These are phyloP conservation scores for Luffia ferchaultella DNA, from an alignment of 2,888 invertebrate genomes.

Conservation along the genomic window DNA sequence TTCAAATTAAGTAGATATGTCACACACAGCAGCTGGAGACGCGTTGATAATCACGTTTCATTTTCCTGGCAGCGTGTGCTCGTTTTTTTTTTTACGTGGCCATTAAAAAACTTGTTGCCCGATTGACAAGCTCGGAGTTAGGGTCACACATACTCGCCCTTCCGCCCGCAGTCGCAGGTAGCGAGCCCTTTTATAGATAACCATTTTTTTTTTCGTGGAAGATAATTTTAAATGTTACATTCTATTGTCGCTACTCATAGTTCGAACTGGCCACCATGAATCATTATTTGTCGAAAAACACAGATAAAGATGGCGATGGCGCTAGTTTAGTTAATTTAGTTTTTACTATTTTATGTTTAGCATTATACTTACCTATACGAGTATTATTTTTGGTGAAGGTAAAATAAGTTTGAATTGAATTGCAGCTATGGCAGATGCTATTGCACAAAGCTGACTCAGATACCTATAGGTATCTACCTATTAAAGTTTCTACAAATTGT, in stretches of 20 bases:
- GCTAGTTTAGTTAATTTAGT: too few relatives aligned
- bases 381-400: too few relatives aligned
- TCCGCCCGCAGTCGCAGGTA: background rate
- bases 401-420: too few relatives aligned
- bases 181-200: slow-evolving; percentile 1
- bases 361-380: too few relatives aligned
- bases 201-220: background rate
- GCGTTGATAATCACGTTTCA: background rate
- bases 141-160: background rate
- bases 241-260: background rate
- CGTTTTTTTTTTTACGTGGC: background rate
- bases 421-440: too few relatives aligned
- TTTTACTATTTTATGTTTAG: too few relatives aligned
- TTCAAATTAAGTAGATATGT: background rate
- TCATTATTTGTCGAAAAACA: too few relatives aligned
- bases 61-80: background rate
- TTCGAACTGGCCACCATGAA: background rate
- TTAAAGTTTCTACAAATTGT: too few relatives aligned
- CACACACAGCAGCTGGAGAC: background rate
- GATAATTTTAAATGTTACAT: background rate
- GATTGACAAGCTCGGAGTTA: background rate
- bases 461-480: too few relatives aligned
- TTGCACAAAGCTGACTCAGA: too few relatives aligned
- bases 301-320: too few relatives aligned
- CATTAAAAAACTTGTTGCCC: background rate